A percentile compares a stretch with the other conserved stretches of the same genome.
phyloP scores from a whole-genome alignment of 2,888 invertebrate species.

The Pogonocherus hispidulus region DNA sequence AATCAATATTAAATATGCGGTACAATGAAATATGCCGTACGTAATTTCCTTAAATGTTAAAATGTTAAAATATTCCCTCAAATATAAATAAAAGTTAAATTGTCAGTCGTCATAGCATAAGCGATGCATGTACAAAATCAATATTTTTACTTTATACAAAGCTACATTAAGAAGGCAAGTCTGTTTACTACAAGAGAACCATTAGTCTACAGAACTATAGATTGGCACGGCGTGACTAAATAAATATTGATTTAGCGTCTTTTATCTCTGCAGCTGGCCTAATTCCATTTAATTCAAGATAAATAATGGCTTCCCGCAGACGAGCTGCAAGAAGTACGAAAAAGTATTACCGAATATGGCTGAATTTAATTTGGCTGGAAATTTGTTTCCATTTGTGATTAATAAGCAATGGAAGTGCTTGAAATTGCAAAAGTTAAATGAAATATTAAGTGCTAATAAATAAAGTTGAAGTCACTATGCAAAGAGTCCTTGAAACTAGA shows the following conservation, averaged over 20 bases:
- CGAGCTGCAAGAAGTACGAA: background rate
- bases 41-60: too few relatives aligned
- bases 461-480: background rate
- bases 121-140: too few relatives aligned
- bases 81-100: too few relatives aligned
- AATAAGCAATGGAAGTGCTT: background rate
- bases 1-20: too few relatives aligned
- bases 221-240: too few relatives aligned
- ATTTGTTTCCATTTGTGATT: background rate
- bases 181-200: background rate
- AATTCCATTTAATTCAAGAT: slow-evolving; percentile 1
- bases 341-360: background rate
- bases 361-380: background rate
- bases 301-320: slow-evolving; percentile 1
- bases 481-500: background rate
- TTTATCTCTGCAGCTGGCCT: slow-evolving; percentile 6
- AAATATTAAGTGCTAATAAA: background rate
- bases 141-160: too few relatives aligned
- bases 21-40: too few relatives aligned
- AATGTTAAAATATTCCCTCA: too few relatives aligned
- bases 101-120: too few relatives aligned
- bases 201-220: background rate
- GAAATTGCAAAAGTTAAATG: background rate
- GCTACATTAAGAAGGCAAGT: background rate
- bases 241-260: background rate